phyloP scores from a whole-genome alignment of 53 echinoderm and acorn worm species.

The Arbacia lixula region DNA sequence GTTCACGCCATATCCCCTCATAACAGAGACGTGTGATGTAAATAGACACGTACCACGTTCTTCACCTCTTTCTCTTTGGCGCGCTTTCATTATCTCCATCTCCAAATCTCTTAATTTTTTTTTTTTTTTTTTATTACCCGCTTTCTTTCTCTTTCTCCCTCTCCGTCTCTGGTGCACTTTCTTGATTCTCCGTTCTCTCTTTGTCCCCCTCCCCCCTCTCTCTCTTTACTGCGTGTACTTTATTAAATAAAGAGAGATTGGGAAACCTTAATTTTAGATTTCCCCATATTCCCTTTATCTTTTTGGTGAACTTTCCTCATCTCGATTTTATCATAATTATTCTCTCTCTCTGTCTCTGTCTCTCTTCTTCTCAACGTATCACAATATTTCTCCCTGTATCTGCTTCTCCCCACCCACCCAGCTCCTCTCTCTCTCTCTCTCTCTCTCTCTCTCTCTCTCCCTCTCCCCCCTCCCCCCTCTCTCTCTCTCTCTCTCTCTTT shows the following conservation, averaged over 20 bases:
- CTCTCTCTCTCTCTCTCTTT: not conserved
- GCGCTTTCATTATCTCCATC: not conserved
- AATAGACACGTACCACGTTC: too few relatives aligned
- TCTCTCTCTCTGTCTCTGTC: too few relatives aligned
- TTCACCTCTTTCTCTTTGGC: too few relatives aligned
- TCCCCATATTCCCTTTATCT: too few relatives aligned
- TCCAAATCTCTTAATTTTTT: not conserved
- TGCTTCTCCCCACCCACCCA: not conserved
- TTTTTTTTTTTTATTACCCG: not conserved
- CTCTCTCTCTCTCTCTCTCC: not conserved
- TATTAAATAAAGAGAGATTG: too few relatives aligned
- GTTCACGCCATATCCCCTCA: too few relatives aligned
- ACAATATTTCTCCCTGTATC: not conserved
- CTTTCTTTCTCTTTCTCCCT: not conserved
- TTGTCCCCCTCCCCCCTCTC: not conserved
- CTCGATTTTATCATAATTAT: too few relatives aligned
- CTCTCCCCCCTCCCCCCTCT: not conserved
- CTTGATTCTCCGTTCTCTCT: not conserved
- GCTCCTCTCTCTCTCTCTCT: not conserved
- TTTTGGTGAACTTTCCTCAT: too few relatives aligned
- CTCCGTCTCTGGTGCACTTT: not conserved
- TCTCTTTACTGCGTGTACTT: too few relatives aligned
- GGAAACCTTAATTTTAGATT: too few relatives aligned
- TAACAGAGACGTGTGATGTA: too few relatives aligned
- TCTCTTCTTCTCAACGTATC: too few relatives aligned